Evolutionary conservation across 2,888 invertebrate species (phyloP).

Genomic region (Parnassius glacialis): DNA sequence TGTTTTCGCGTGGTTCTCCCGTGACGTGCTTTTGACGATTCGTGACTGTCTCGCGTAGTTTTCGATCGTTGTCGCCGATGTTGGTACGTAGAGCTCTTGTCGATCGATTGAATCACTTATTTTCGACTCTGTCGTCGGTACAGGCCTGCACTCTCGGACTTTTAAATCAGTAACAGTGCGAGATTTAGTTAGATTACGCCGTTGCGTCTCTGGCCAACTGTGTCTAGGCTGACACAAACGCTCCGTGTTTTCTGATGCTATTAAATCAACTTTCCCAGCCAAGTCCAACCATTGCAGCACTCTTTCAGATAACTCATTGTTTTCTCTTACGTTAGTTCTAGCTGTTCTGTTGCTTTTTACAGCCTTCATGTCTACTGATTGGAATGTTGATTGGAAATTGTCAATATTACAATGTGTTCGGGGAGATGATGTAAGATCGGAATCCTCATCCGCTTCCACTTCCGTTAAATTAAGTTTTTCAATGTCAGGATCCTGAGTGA

Average conservation of each 20-base stretch:
- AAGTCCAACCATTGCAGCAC: conserved; percentile 90
- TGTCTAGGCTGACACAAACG: conserved; percentile 66
- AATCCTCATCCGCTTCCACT: conserved; percentile 58
- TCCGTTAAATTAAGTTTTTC: conserved; percentile 60
- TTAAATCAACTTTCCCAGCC: conserved; percentile 81
- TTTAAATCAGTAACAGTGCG: conserved; percentile 62
- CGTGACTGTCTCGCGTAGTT: conserved; percentile 78
- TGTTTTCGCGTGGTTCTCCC: conserved; percentile 46
- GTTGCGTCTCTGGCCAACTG: conserved; percentile 70
- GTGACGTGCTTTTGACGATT: conserved; percentile 62
- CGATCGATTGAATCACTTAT: conserved; percentile 66
- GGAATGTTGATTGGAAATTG: conserved; percentile 40
- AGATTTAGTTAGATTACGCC: conserved; percentile 57
- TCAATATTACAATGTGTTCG: conserved; percentile 52
- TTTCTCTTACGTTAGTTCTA: conserved; percentile 55
- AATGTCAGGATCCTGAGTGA: conserved; percentile 44
- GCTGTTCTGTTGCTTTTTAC: conserved; percentile 62
- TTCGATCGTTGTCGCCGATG: conserved; percentile 73
- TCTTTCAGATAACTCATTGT: conserved; percentile 82
- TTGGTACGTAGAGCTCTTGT: conserved; percentile 66
- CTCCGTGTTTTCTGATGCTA: conserved; percentile 58
- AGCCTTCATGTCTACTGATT: conserved; percentile 57
- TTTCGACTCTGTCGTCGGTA: conserved; percentile 51
- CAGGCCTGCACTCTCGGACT: conserved; percentile 46
- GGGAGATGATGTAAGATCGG: conserved; percentile 51